Evolutionary conservation across 1,140 invertebrate species (phyloP).

Genomic region (Dendrolimus punctatus): DNA sequence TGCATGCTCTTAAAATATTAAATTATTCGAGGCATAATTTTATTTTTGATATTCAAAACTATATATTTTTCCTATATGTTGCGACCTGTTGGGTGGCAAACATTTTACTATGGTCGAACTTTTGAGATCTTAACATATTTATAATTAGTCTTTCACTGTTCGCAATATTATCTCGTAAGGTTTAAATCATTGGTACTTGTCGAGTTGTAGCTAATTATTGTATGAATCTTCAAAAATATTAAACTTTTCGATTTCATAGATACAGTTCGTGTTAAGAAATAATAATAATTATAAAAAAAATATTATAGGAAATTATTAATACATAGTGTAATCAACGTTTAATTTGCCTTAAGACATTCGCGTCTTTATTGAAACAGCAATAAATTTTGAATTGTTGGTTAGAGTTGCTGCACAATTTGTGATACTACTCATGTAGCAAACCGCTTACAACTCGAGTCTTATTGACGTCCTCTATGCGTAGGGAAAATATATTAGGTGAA

Average conservation of each 20-base stretch:
- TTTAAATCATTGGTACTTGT: constrained; percentile 10
- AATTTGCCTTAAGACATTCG: constrained; percentile 56
- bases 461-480: constrained; percentile 63
- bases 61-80: constrained; percentile 61
- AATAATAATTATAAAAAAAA: neutral
- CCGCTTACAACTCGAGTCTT: constrained; percentile 53
- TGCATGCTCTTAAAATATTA: constrained; percentile 40
- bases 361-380: constrained; percentile 59
- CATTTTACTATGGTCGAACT: constrained; percentile 43
- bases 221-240: constrained; percentile 26
- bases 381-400: constrained; percentile 54
- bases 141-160: constrained; percentile 35
- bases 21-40: constrained; percentile 44
- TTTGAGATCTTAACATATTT: constrained; percentile 55
- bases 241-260: constrained; percentile 9
- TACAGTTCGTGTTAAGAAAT: neutral
- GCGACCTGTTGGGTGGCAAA: constrained; percentile 50
- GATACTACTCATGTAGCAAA: constrained; percentile 56
- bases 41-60: constrained; percentile 68
- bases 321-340: constrained; percentile 37
- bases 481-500: constrained; percentile 62
- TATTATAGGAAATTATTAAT: constrained; percentile 20
- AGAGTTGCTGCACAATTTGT: constrained; percentile 58
- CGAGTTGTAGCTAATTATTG: constrained; percentile 8
- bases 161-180: constrained; percentile 32